phyloP scores from a whole-genome alignment of 2,113 vertebrate species.

The Megaceryle torquata region DNA sequence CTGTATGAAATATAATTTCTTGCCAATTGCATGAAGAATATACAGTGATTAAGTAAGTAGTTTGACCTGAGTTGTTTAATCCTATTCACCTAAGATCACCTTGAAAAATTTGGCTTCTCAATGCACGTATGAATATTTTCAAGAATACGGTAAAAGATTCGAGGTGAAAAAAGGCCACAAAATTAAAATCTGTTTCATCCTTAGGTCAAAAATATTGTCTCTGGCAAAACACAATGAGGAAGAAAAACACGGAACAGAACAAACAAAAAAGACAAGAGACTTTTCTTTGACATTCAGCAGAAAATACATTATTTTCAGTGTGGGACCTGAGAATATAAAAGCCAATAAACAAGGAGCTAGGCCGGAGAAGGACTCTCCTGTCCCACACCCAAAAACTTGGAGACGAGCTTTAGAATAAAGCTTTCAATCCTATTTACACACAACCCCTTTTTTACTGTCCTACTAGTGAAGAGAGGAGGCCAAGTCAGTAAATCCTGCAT shows the following conservation, averaged over 20 bases:
- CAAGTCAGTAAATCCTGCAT: not conserved
- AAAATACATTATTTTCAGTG: not conserved
- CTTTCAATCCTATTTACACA: not conserved
- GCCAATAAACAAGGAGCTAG: not conserved
- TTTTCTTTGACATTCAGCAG: not conserved
- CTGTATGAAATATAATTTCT: constrained; percentile 52
- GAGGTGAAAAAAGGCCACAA: constrained; percentile 27
- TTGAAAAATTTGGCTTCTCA: constrained; percentile 46
- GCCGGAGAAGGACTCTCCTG: not conserved
- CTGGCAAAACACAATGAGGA: constrained; percentile 34
- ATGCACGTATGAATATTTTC: constrained; percentile 44
- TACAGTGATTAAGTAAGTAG: constrained; percentile 62
- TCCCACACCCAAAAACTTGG: not conserved
- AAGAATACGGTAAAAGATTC: not conserved
- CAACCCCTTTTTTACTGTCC: not conserved
- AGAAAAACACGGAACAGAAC: not conserved
- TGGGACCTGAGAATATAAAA: not conserved
- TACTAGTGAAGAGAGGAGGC: not conserved
- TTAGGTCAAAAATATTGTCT: constrained; percentile 21
- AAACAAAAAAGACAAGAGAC: not conserved
- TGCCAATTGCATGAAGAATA: constrained; percentile 55
- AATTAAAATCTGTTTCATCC: constrained; percentile 27
- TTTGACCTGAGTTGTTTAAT: constrained; percentile 63
- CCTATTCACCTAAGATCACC: constrained; percentile 57
- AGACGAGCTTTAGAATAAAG: not conserved